Percentiles rank a stretch among this genome's conserved stretches.
These are phyloP conservation scores for Tribolium madens DNA, from an alignment of 1,140 invertebrate genomes.

Conservation along the genomic window DNA sequence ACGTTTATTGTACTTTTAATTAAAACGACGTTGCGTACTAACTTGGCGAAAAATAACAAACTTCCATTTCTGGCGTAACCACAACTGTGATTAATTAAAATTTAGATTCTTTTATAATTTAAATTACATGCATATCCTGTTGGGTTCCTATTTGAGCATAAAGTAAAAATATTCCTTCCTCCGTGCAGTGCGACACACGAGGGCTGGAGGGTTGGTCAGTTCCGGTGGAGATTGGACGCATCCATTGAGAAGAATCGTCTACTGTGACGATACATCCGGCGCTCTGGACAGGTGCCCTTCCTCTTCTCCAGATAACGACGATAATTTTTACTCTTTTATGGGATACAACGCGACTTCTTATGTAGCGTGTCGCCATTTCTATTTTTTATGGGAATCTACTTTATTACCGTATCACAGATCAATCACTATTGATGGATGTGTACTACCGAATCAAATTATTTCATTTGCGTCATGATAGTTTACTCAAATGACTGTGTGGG, in stretches of 20 bases:
- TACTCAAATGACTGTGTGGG: too few species aligned
- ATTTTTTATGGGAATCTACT: background rate
- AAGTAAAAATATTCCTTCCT: slow-evolving; percentile 61
- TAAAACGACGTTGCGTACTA: slow-evolving; percentile 21
- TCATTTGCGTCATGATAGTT: too few species aligned
- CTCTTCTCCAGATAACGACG: slow-evolving; percentile 47
- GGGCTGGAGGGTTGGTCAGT: slow-evolving; percentile 57
- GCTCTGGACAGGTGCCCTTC: slow-evolving; percentile 54
- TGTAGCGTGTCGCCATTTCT: slow-evolving; percentile 8
- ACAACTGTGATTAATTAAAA: slow-evolving; percentile 16
- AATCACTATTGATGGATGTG: too few species aligned
- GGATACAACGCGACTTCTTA: slow-evolving; percentile 17
- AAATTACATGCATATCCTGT: slow-evolving; percentile 40
- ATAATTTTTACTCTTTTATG: slow-evolving; percentile 41
- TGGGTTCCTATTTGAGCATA: slow-evolving; percentile 50
- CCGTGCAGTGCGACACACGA: slow-evolving; percentile 50
- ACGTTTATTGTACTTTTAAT: slow-evolving; percentile 18
- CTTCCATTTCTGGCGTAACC: background rate
- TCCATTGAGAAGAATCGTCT: slow-evolving; percentile 63
- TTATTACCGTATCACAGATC: background rate
- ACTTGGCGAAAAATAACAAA: background rate
- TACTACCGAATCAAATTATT: too few species aligned
- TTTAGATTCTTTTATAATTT: slow-evolving; percentile 31
- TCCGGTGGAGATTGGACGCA: slow-evolving; percentile 63
- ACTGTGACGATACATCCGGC: slow-evolving; percentile 62